Evolutionary conservation across 2,888 invertebrate genomes (phyloP).

Genomic region (Nymphalis urticae): DNA sequence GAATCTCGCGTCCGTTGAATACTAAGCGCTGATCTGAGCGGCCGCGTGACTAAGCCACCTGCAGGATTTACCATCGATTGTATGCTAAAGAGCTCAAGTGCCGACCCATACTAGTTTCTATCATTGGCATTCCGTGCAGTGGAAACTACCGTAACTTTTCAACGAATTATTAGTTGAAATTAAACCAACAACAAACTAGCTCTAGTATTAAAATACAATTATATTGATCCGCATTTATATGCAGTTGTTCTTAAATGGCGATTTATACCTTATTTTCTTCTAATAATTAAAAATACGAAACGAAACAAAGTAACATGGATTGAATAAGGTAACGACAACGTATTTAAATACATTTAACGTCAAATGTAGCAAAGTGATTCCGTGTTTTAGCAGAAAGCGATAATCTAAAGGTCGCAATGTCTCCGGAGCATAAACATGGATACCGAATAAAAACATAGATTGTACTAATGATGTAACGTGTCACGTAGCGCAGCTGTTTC

Average conservation of each 20-base stretch:
- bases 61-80: slow-evolving; percentile 74
- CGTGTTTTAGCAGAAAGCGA: slow-evolving; percentile 7
- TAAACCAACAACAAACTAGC: background rate
- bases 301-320: background rate
- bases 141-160: slow-evolving; percentile 35
- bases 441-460: slow-evolving; percentile 34
- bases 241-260: background rate
- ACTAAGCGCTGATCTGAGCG: slow-evolving; percentile 64
- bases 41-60: slow-evolving; percentile 74
- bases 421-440: slow-evolving; percentile 24
- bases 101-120: slow-evolving; percentile 39
- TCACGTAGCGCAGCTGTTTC: slow-evolving; percentile 34
- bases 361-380: slow-evolving; percentile 1
- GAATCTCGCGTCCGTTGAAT: slow-evolving; percentile 59
- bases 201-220: background rate
- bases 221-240: background rate
- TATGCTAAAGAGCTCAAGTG: slow-evolving; percentile 66
- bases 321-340: background rate
- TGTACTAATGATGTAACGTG: slow-evolving; percentile 40
- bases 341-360: background rate
- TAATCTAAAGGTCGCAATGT: slow-evolving; percentile 20
- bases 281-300: background rate
- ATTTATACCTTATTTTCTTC: background rate
- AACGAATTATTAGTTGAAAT: slow-evolving; percentile 15
- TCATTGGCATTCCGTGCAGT: slow-evolving; percentile 34